These are phyloP conservation scores for Chrysotoxum bicinctum DNA, from an alignment of 2,888 invertebrate species.

Conservation along the genomic window DNA sequence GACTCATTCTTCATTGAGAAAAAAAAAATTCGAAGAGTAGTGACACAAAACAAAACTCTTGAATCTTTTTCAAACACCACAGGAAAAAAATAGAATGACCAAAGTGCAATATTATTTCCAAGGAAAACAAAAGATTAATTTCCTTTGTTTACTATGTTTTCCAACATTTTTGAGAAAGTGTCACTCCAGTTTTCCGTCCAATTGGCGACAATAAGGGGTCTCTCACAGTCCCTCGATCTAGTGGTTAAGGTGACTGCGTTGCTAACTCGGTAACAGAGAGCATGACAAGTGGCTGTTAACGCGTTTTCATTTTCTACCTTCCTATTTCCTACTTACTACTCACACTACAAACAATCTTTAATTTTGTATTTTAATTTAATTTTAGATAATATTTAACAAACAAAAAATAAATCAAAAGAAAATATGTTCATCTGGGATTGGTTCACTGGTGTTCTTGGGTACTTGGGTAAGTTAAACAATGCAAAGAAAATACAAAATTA, in stretches of 20 bases:
- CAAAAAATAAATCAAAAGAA: conserved; percentile 77
- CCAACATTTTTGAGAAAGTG: neutral
- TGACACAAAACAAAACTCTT: conserved; percentile 55
- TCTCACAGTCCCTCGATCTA: neutral
- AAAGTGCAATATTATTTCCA: conserved; percentile 41
- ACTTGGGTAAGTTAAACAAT: conserved; percentile 88
- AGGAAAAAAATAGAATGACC: conserved; percentile 9
- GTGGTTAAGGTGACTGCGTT: conserved; percentile 14
- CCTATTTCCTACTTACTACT: neutral
- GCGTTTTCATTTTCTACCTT: conserved; percentile 4
- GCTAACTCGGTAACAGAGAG: conserved; percentile 39
- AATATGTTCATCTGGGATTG: conserved; percentile 96
- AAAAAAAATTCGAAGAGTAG: conserved; percentile 29
- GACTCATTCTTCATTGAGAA: neutral
- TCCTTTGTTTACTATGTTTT: conserved; percentile 46
- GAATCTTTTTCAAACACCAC: conserved; percentile 11
- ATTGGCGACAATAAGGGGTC: conserved; percentile 5
- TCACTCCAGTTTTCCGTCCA: neutral
- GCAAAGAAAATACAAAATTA: conserved; percentile 29
- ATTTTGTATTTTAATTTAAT: conserved; percentile 22
- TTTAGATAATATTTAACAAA: conserved; percentile 50
- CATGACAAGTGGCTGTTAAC: conserved; percentile 36
- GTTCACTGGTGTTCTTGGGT: conserved; percentile 96
- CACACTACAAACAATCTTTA: neutral
- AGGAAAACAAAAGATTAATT: conserved; percentile 9